phyloP scores from a whole-genome alignment of 2,113 vertebrate species.

The Penelope pileata region DNA sequence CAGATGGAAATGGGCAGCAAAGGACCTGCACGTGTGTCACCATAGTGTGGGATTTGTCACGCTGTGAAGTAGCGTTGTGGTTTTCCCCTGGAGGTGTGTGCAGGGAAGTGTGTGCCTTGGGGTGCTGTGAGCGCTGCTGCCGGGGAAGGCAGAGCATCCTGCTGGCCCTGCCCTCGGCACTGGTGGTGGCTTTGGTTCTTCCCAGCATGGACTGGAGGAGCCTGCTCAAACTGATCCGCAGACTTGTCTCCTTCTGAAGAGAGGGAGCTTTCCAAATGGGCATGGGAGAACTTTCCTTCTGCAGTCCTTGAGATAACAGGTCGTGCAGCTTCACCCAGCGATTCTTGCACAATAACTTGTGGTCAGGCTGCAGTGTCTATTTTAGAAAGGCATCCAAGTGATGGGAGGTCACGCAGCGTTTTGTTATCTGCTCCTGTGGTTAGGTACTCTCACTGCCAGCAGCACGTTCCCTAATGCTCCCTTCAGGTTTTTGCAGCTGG shows the following conservation, averaged over 20 bases:
- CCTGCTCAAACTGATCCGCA: background rate
- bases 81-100: background rate
- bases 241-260: background rate
- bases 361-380: conserved; percentile 58
- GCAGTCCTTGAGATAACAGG: conserved; percentile 52
- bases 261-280: background rate
- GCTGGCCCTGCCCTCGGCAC: background rate
- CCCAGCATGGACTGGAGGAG: background rate
- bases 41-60: background rate
- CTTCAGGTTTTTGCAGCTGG: background rate
- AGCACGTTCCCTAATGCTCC: background rate
- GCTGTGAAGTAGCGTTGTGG: fast-evolving
- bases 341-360: conserved; percentile 49
- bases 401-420: conserved; percentile 45
- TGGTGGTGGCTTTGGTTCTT: fast-evolving
- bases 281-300: conserved; percentile 46
- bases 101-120: background rate
- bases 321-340: conserved; percentile 35
- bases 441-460: conserved; percentile 17
- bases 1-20: background rate
- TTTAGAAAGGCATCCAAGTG: conserved; percentile 65
- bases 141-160: background rate
- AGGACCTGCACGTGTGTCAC: conserved; percentile 2
- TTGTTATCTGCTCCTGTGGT: conserved; percentile 47
- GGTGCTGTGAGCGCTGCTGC: background rate